These are phyloP conservation scores for Coracias cyanogaster DNA, from an alignment of 2,797 vertebrate species.

Conservation along the genomic window DNA sequence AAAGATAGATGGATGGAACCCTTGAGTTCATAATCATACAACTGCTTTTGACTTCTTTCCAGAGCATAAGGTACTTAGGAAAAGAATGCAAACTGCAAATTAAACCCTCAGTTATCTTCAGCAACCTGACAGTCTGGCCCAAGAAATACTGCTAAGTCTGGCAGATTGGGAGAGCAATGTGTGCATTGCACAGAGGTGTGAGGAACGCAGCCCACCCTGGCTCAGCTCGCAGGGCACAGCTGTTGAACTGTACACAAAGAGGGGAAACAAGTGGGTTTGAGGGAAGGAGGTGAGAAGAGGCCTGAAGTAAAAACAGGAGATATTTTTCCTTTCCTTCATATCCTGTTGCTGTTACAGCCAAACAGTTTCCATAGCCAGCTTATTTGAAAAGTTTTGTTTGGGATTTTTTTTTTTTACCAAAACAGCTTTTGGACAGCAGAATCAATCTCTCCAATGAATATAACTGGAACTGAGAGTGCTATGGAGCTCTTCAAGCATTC, in stretches of 20 bases:
- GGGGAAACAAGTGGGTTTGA: neutral
- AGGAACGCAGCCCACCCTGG: slow-evolving; percentile 31
- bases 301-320: neutral
- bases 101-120: slow-evolving; percentile 30
- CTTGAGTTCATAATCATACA: neutral
- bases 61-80: neutral
- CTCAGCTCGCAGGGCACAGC: slow-evolving; percentile 4
- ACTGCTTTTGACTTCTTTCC: neutral
- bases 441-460: neutral
- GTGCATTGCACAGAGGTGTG: slow-evolving; percentile 58
- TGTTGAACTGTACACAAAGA: slow-evolving; percentile 35
- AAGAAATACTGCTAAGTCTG: slow-evolving; percentile 25
- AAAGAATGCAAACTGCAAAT: slow-evolving; percentile 47
- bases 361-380: neutral
- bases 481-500: neutral
- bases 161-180: neutral
- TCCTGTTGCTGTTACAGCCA: neutral
- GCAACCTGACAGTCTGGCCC: neutral
- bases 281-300: neutral
- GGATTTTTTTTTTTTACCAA: neutral
- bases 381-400: neutral
- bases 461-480: neutral
- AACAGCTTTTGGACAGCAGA: neutral
- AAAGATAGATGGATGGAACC: neutral
- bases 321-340: neutral